phyloP scores from a whole-genome alignment of 2,888 invertebrate species.

The Rhorus exstirpatorius region DNA sequence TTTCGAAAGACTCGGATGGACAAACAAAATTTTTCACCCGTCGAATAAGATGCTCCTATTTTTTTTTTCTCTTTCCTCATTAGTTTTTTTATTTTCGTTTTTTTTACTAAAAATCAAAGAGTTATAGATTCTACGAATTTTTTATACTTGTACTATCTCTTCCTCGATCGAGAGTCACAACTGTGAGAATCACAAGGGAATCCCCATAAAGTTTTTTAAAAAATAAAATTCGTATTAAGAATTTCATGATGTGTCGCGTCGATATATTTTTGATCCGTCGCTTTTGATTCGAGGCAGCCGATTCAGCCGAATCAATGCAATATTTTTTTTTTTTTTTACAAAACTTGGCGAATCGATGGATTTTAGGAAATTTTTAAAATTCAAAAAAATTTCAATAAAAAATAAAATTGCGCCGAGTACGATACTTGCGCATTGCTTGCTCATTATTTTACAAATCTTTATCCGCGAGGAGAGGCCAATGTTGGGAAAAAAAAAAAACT shows the following conservation, averaged over 20 bases:
- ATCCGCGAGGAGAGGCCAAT: too few species aligned
- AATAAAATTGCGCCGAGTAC: too few species aligned
- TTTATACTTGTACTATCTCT: conserved; percentile 56
- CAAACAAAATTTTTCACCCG: conserved; percentile 3
- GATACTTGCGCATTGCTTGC: too few species aligned
- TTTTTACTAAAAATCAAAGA: not conserved
- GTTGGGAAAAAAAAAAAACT: too few species aligned
- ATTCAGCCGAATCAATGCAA: too few species aligned
- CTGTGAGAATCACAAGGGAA: conserved; percentile 15
- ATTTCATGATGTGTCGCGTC: conserved; percentile 11
- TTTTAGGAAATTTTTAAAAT: too few species aligned
- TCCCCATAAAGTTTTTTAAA: conserved; percentile 23
- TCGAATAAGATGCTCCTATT: not conserved
- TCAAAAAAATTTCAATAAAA: too few species aligned
- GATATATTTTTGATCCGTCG: not conserved
- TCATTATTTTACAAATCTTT: too few species aligned
- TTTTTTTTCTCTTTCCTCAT: too few species aligned
- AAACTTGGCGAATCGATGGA: too few species aligned
- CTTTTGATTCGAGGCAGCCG: too few species aligned
- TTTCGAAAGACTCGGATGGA: not conserved
- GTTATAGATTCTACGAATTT: conserved; percentile 22
- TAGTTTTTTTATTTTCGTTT: conserved; percentile 30
- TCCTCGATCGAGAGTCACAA: conserved; percentile 6
- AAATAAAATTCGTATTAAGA: conserved; percentile 57
- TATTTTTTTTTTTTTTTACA: too few species aligned